Percentiles rank a stretch among this genome's conserved stretches.
Conservation (phyloP, 2,113 vertebrate genomes). For the Oenanthe oenanthe region DNA sequence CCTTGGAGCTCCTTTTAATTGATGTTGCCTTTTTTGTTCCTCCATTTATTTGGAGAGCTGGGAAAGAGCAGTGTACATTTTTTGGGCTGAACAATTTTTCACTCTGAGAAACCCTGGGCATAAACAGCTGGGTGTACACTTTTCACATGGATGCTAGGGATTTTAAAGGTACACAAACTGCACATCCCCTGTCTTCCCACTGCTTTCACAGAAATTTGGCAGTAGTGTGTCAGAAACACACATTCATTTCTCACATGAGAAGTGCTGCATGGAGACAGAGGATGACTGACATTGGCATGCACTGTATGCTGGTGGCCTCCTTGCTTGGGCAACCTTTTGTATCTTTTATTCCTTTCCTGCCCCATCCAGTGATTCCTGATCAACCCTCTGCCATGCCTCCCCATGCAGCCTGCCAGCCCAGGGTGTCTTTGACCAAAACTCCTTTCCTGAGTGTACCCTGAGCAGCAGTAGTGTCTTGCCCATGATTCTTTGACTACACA, state of each 20-base stretch:
- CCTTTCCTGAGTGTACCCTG: neutral
- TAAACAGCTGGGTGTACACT: neutral
- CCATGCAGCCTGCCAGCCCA: neutral
- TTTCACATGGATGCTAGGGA: neutral
- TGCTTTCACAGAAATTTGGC: neutral
- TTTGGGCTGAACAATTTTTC: neutral
- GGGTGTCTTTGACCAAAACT: neutral
- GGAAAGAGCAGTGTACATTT: neutral
- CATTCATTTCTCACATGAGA: neutral
- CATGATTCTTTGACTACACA: neutral
- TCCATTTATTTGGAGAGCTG: neutral
- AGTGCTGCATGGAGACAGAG: neutral
- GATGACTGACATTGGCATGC: neutral
- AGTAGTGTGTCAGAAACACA: neutral
- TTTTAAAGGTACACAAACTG: neutral
- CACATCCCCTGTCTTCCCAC: neutral
- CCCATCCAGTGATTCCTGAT: neutral
- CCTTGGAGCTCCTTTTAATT: conserved; percentile 47
- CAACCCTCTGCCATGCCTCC: neutral
- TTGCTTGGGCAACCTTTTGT: accelerated
- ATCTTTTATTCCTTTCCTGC: neutral
- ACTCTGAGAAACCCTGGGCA: neutral
- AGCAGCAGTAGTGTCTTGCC: neutral
- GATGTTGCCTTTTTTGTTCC: neutral
- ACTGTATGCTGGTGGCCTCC: neutral